Conservation (phyloP, 1,140 invertebrate genomes). For the Papilio aristodemus region DNA sequence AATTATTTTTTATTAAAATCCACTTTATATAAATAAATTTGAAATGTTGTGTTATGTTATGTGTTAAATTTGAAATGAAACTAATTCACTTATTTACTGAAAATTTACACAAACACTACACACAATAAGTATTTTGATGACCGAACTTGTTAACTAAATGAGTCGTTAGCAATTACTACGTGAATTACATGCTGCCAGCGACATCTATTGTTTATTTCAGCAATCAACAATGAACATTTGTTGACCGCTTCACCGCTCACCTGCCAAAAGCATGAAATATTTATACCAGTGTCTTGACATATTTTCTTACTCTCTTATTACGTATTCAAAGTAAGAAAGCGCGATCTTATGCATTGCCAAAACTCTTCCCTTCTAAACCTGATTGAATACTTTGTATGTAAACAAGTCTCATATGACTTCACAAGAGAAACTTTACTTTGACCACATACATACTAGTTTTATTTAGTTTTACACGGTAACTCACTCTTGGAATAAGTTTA, state of each 20-base stretch:
- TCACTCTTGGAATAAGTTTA: too few species aligned
- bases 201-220: neutral
- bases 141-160: neutral
- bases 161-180: neutral
- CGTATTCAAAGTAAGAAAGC: constrained; percentile 50
- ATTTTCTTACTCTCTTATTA: constrained; percentile 54
- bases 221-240: neutral
- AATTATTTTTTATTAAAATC: too few species aligned
- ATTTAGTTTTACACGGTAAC: too few species aligned
- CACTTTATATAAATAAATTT: too few species aligned
- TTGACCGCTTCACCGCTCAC: neutral
- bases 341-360: constrained; percentile 52
- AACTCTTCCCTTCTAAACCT: constrained; percentile 41
- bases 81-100: neutral
- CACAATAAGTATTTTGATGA: neutral
- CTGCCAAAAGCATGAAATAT: neutral
- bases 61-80: too few species aligned
- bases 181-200: neutral
- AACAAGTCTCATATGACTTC: neutral
- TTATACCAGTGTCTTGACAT: constrained; percentile 42
- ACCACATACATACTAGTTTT: too few species aligned
- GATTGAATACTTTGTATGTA: constrained; percentile 33
- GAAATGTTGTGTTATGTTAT: too few species aligned
- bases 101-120: neutral
- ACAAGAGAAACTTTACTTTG: too few species aligned